These are phyloP conservation scores for Aphidoletes aphidimyza DNA, from an alignment of 2,888 invertebrate genomes.

Conservation along the genomic window DNA sequence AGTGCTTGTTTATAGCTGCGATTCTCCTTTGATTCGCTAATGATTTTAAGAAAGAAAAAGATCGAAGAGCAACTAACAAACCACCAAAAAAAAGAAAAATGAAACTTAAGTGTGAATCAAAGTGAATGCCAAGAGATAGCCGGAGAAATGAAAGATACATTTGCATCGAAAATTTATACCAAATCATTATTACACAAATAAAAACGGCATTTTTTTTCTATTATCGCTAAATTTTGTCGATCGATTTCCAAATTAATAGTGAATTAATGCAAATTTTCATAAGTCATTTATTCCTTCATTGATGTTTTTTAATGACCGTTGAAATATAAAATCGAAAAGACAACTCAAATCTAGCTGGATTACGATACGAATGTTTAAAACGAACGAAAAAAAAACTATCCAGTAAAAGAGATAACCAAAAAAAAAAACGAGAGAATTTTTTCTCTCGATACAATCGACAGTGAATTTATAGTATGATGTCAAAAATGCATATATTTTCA, in stretches of 20 bases:
- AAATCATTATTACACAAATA: neutral
- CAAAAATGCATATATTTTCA: slow-evolving; percentile 12
- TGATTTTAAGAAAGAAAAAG: neutral
- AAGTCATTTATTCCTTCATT: neutral
- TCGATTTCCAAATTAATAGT: slow-evolving; percentile 43
- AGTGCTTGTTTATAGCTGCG: slow-evolving; percentile 30
- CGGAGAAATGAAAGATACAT: too few relatives aligned
- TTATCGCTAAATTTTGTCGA: slow-evolving; percentile 41
- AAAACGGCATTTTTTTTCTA: slow-evolving; percentile 40
- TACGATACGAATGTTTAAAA: neutral
- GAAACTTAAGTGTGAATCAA: neutral
- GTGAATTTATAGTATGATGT: slow-evolving; percentile 43
- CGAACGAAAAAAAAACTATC: neutral
- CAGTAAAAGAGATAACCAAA: too few relatives aligned
- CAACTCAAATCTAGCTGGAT: neutral
- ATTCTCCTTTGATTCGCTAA: neutral
- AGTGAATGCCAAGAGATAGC: slow-evolving; percentile 34
- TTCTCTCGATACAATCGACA: neutral
- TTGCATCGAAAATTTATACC: too few relatives aligned
- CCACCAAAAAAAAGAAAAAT: too few relatives aligned
- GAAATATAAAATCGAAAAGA: neutral
- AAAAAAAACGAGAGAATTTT: too few relatives aligned
- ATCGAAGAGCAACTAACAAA: neutral
- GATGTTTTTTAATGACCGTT: neutral
- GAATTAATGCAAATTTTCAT: slow-evolving; percentile 41